Conservation (phyloP, 2,888 invertebrate species). For the Carabus problematicus region DNA sequence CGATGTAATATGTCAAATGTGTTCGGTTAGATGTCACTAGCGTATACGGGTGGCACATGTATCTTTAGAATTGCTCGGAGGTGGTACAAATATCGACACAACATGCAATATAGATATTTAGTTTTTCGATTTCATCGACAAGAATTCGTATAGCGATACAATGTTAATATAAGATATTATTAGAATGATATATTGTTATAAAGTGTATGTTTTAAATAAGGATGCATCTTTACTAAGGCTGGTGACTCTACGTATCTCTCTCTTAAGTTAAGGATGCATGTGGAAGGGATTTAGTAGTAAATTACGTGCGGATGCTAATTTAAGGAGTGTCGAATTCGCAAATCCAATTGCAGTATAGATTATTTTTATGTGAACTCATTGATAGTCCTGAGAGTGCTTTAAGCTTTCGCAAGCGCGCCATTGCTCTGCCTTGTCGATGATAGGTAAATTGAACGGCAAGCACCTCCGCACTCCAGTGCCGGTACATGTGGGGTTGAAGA, state of each 20-base stretch:
- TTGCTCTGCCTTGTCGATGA: constrained; percentile 8
- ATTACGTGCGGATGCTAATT: constrained; percentile 30
- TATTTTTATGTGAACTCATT: constrained; percentile 38
- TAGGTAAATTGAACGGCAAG: constrained; percentile 18
- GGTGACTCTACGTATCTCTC: too few species aligned
- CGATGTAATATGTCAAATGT: constrained; percentile 27
- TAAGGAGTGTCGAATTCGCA: constrained; percentile 29
- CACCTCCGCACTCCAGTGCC: background rate
- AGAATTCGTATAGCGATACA: background rate
- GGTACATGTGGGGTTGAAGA: background rate
- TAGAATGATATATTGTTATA: background rate
- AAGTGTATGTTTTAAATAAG: background rate
- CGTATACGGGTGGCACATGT: constrained; percentile 30
- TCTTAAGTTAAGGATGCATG: too few species aligned
- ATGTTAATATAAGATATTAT: background rate
- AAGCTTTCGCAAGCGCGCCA: constrained; percentile 27
- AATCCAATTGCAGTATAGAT: constrained; percentile 34
- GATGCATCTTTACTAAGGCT: background rate
- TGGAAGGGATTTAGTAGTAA: background rate
- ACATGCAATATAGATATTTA: constrained; percentile 42
- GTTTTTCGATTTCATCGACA: constrained; percentile 24
- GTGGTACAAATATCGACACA: constrained; percentile 39
- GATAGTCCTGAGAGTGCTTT: constrained; percentile 18
- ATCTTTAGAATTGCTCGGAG: constrained; percentile 30
- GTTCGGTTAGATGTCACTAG: constrained; percentile 27